phyloP scores from a whole-genome alignment of 2,797 vertebrate genomes.

The Pangasius krempfi region DNA sequence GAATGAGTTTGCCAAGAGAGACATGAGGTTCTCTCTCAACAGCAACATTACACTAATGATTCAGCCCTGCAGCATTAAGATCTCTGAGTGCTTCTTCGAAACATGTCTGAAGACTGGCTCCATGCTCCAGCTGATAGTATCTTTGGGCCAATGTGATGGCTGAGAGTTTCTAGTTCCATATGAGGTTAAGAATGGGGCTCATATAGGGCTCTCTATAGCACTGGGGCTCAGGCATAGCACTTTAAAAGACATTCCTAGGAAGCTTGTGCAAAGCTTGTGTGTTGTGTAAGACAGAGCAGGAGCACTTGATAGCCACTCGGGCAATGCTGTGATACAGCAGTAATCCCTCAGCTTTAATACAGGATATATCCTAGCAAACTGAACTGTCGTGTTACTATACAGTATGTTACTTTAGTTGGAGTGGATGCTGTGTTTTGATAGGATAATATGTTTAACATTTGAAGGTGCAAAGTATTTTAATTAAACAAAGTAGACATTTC shows the following conservation, averaged over 20 bases:
- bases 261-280: slow-evolving; percentile 46
- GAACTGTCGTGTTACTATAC: not conserved
- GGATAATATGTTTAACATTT: not conserved
- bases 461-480: not conserved
- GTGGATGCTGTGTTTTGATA: not conserved
- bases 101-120: slow-evolving; percentile 41
- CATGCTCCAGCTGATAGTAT: slow-evolving; percentile 41
- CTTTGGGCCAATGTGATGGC: slow-evolving; percentile 15
- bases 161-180: slow-evolving; percentile 44
- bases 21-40: slow-evolving; percentile 39
- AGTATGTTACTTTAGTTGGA: slow-evolving; percentile 8
- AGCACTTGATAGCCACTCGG: slow-evolving; percentile 42
- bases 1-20: not conserved
- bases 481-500: not conserved
- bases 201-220: slow-evolving; percentile 29
- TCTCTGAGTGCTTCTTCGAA: slow-evolving; percentile 15
- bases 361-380: slow-evolving; percentile 29
- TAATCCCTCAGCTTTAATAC: slow-evolving; percentile 36
- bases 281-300: slow-evolving; percentile 42
- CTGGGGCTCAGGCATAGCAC: slow-evolving; percentile 42
- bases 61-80: slow-evolving; percentile 36
- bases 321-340: slow-evolving; percentile 19
- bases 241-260: slow-evolving; percentile 55
- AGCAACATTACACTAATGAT: slow-evolving; percentile 29
- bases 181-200: slow-evolving; percentile 49